A percentile compares a stretch with the other conserved stretches of the same genome.
Conservation (phyloP, 1,140 invertebrate species). For the Heliconius hewitsoni region DNA sequence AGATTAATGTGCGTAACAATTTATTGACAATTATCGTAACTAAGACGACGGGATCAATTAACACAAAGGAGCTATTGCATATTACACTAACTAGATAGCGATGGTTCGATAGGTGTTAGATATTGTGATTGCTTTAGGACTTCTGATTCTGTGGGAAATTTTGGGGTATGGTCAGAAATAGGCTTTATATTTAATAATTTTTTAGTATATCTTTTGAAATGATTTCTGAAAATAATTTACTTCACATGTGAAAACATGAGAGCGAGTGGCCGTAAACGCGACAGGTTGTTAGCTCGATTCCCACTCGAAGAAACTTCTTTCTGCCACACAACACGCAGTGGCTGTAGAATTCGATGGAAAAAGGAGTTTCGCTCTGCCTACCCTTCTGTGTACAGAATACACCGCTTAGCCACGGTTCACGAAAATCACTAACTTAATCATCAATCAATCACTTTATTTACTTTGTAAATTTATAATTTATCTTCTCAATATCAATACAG, state of each 20-base stretch:
- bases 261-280: too few species aligned
- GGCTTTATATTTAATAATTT: neutral
- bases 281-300: too few species aligned
- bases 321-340: too few species aligned
- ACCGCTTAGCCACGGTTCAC: too few species aligned
- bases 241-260: too few species aligned
- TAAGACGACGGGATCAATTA: constrained; percentile 71
- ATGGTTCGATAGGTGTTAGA: constrained; percentile 55
- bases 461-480: neutral
- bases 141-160: neutral
- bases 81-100: constrained; percentile 68
- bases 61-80: constrained; percentile 73
- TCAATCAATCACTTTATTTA: neutral
- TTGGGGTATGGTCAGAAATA: neutral
- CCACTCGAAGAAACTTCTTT: too few species aligned
- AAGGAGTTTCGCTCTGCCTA: too few species aligned
- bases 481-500: neutral
- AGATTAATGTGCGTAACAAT: constrained; percentile 77
- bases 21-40: constrained; percentile 78
- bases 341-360: too few species aligned
- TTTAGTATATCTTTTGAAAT: neutral
- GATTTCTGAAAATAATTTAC: too few species aligned
- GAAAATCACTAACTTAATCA: neutral
- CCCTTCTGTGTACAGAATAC: too few species aligned
- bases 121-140: constrained; percentile 51